A percentile compares a stretch with the other conserved stretches of the same genome.
Evolutionary conservation across 1,140 invertebrate genomes (phyloP).

Genomic region (Drosophila burlai): DNA sequence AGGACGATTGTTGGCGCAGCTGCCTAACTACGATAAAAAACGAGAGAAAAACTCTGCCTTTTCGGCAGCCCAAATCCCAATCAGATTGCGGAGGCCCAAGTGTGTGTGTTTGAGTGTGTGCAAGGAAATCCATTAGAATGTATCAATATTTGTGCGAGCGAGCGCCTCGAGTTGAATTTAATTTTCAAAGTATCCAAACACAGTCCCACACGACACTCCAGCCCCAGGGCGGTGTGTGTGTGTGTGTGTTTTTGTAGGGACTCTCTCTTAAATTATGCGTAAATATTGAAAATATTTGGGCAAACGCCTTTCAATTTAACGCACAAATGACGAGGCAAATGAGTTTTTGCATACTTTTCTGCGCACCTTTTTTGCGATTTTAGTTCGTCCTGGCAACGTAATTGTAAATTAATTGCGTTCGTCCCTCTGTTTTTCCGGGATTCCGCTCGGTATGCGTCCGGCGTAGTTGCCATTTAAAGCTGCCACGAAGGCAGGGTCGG

Average conservation of each 20-base stretch:
- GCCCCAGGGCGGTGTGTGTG: constrained; percentile 5
- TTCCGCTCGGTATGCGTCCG: constrained; percentile 24
- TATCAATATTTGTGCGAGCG: constrained; percentile 80
- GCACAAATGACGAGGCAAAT: constrained; percentile 51
- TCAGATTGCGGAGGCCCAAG: constrained; percentile 26
- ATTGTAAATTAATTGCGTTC: constrained; percentile 72
- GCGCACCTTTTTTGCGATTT: constrained; percentile 30
- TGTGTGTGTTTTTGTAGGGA: constrained; percentile 5
- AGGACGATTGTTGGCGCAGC: constrained; percentile 72
- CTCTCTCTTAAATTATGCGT: constrained; percentile 71
- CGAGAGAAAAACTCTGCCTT: constrained; percentile 34
- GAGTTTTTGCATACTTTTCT: constrained; percentile 64
- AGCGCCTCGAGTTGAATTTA: constrained; percentile 77
- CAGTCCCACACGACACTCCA: constrained; percentile 23
- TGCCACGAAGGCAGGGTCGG: constrained; percentile 7
- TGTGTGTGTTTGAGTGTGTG: constrained; percentile 29
- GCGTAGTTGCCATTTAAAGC: constrained; percentile 55
- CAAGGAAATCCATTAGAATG: constrained; percentile 80
- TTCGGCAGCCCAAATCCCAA: constrained; percentile 58
- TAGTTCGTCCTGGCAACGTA: constrained; percentile 43
- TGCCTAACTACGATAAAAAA: constrained; percentile 80
- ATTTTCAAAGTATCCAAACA: constrained; percentile 74
- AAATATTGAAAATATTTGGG: constrained; percentile 76
- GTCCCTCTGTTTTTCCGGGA: constrained; percentile 12
- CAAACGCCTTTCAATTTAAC: constrained; percentile 75